Conservation (phyloP, 2,888 invertebrate genomes). For the Halictus ligatus region DNA sequence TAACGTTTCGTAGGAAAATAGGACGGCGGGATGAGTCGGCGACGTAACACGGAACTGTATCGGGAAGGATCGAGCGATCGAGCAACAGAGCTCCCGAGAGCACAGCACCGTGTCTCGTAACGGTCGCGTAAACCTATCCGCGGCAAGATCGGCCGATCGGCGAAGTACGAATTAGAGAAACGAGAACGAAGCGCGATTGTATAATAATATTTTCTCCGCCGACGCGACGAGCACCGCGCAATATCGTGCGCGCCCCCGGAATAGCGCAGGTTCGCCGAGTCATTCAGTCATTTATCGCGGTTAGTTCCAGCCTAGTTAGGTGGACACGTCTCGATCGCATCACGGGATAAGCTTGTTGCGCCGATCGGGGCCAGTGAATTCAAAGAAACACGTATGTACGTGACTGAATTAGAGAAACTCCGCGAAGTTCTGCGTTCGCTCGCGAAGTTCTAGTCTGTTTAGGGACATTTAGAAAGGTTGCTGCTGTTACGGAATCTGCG, state of each 20-base stretch:
- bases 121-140: slow-evolving; percentile 34
- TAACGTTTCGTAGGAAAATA: slow-evolving; percentile 52
- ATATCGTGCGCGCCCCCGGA: slow-evolving; percentile 7
- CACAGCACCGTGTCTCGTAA: slow-evolving; percentile 29
- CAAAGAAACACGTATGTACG: slow-evolving; percentile 7
- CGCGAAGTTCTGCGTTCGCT: background rate
- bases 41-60: slow-evolving; percentile 50
- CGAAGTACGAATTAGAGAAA: slow-evolving; percentile 21
- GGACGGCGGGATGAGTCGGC: slow-evolving; percentile 37
- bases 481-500: background rate
- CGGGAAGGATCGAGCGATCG: slow-evolving; percentile 21
- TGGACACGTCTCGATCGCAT: slow-evolving; percentile 39
- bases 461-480: slow-evolving; percentile 9
- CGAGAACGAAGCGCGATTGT: slow-evolving; percentile 42
- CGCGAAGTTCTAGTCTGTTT: background rate
- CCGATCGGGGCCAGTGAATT: slow-evolving; percentile 13
- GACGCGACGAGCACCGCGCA: slow-evolving; percentile 8
- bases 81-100: background rate
- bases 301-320: slow-evolving; percentile 13
- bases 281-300: slow-evolving; percentile 42
- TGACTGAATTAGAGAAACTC: slow-evolving; percentile 29
- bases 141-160: slow-evolving; percentile 35
- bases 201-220: slow-evolving; percentile 6
- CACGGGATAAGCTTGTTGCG: slow-evolving; percentile 28
- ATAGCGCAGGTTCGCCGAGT: no score